Conservation (phyloP, 2,888 invertebrate species). For the Cynaeus angustus region DNA sequence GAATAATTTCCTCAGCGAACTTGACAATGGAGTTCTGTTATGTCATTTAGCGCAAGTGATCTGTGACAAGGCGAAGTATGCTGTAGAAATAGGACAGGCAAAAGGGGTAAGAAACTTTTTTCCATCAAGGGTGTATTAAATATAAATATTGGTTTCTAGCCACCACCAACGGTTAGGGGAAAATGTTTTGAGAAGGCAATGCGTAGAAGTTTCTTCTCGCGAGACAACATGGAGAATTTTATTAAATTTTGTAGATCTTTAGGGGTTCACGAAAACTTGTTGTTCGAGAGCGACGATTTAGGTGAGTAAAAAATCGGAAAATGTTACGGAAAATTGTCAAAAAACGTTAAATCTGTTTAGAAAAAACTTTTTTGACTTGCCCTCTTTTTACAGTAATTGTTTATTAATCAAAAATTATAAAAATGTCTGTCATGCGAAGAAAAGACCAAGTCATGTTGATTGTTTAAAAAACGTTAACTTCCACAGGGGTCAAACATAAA, state of each 20-base stretch:
- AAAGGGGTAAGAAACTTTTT: constrained; percentile 64
- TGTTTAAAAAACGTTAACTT: background rate
- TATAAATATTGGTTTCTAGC: constrained; percentile 69
- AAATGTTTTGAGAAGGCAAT: constrained; percentile 90
- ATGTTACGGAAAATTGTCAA: too few relatives aligned
- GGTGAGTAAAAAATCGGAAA: too few relatives aligned
- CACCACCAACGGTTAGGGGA: constrained; percentile 81
- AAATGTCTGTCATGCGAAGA: too few relatives aligned
- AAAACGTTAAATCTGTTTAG: too few relatives aligned
- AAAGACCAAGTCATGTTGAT: background rate
- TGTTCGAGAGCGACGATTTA: constrained; percentile 93
- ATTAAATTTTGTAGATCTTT: constrained; percentile 89
- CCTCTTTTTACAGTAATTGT: background rate
- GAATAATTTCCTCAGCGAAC: constrained; percentile 85
- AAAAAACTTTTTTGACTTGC: background rate
- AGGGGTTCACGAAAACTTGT: constrained; percentile 89
- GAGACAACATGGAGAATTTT: constrained; percentile 93
- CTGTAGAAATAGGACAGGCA: constrained; percentile 76
- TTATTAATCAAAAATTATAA: background rate
- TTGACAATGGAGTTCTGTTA: constrained; percentile 89
- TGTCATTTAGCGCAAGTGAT: constrained; percentile 88
- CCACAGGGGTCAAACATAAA: background rate
- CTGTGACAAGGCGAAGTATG: constrained; percentile 82
- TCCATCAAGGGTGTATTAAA: background rate
- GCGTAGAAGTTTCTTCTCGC: constrained; percentile 88